Evolutionary conservation across 2,888 invertebrate species (phyloP), one percentile per base, ranked within the genome.

Genomic region (Cheilosia vernalis): DNA sequence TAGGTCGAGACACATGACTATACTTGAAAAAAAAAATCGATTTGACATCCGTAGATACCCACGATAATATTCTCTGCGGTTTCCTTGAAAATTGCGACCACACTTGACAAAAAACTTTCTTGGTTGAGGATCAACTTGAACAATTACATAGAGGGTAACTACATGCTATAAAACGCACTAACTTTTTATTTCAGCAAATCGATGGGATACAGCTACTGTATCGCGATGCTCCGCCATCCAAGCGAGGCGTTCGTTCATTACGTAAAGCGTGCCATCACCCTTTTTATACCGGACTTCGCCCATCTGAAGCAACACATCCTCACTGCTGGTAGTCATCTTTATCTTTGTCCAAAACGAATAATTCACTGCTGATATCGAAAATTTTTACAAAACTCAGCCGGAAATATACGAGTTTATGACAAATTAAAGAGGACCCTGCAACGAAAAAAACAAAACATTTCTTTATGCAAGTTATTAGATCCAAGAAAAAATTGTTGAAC

Each of bases 171-270:
- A 47, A 44, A 10, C 27, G 4, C 44, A 92, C 94, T 94, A 94
- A 97, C 98, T 95, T 94, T 98, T 99, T 87, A 99, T 98, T 92
- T 99, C 98, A 83, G 97, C 96, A 93, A 97, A 99, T 91, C 96
- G 95, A 92, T 98, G 98, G 73, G 98, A 98, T 79, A 98, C 96
- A 15, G 97, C 96, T 60, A 99, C 98, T 2, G 96, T 97, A 90
- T 98, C 97, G 87, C 96, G 94, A 91, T 98, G 97, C 91, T 98
- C 97, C 87, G 97, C 94, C 96, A 98, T 98, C 98, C 98, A 99
- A 44, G 98, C 98, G 88, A 99, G 93, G 88, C 99, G 94, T 92
- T 98, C 97, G 89, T 97, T 97, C 98, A 99, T 98, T 87, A 99
- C 95, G 92, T 98, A 92, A 76, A 99, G 93, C 0, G 97, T 97